Conservation (phyloP, 2,113 vertebrate genomes). For the Macrotus californicus region DNA sequence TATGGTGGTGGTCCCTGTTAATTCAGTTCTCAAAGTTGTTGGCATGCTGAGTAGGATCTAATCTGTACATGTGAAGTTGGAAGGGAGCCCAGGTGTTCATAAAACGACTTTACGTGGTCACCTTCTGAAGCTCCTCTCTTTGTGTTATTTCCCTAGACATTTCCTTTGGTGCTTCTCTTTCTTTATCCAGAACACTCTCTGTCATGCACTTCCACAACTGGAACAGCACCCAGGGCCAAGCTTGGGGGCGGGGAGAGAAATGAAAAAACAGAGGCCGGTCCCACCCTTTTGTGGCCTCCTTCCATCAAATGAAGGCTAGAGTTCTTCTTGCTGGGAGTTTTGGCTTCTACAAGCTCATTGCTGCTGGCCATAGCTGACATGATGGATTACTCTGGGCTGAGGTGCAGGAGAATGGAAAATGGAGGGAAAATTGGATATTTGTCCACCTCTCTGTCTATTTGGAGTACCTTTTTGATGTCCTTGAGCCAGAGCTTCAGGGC, state of each 20-base stretch:
- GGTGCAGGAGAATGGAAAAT: not conserved
- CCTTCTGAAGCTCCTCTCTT: not conserved
- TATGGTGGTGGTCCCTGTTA: not conserved
- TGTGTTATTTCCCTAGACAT: not conserved
- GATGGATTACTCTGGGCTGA: not conserved
- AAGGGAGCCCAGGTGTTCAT: not conserved
- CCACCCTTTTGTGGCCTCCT: not conserved
- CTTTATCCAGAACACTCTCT: not conserved
- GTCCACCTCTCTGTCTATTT: not conserved
- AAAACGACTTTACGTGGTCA: not conserved
- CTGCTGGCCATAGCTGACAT: not conserved
- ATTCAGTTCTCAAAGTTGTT: not conserved
- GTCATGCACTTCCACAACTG: fast-evolving
- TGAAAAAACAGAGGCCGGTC: not conserved
- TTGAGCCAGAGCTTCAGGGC: not conserved
- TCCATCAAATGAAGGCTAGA: not conserved
- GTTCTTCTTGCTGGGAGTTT: not conserved
- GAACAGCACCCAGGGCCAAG: not conserved
- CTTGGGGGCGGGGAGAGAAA: not conserved
- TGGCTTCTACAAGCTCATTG: not conserved
- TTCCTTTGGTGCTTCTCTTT: not conserved
- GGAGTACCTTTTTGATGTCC: not conserved
- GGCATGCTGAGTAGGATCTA: not conserved
- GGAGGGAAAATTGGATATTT: not conserved
- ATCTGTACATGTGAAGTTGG: not conserved